These are phyloP conservation scores for Astur gentilis DNA, from an alignment of 2,113 vertebrate genomes.

Conservation along the genomic window DNA sequence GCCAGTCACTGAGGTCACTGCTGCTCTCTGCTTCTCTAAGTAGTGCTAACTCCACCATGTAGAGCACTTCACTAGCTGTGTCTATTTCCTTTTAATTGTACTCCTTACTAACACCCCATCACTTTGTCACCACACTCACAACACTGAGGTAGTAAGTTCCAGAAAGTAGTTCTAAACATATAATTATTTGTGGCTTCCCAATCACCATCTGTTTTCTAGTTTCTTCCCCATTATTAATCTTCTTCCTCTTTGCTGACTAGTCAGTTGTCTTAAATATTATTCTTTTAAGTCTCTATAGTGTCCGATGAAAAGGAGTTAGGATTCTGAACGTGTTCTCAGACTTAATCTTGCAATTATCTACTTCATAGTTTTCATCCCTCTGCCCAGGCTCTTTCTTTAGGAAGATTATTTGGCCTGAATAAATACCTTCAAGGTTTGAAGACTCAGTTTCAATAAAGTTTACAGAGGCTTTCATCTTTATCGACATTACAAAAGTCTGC, in stretches of 20 bases:
- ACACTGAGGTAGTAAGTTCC: not conserved
- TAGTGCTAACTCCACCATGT: not conserved
- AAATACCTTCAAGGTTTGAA: not conserved
- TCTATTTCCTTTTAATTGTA: not conserved
- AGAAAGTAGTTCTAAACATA: not conserved
- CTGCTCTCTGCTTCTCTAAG: rapidly evolving
- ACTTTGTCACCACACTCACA: not conserved
- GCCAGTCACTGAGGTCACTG: not conserved
- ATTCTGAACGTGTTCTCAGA: not conserved
- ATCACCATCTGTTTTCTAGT: not conserved
- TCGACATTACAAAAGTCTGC: not conserved
- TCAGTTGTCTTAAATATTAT: not conserved
- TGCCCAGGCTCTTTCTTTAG: not conserved
- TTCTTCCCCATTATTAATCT: not conserved
- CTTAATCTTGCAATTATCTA: slow-evolving; percentile 14
- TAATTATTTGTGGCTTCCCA: not conserved
- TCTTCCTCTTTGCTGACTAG: not conserved
- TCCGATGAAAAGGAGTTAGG: not conserved
- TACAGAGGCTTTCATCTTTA: not conserved
- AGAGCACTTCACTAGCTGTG: not conserved
- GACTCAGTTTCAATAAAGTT: not conserved
- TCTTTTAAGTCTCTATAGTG: not conserved
- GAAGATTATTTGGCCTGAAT: not conserved
- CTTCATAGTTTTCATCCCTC: not conserved
- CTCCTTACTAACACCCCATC: not conserved